phyloP scores from a whole-genome alignment of 2,797 vertebrate species.

The Acestrorhynchus altus region DNA sequence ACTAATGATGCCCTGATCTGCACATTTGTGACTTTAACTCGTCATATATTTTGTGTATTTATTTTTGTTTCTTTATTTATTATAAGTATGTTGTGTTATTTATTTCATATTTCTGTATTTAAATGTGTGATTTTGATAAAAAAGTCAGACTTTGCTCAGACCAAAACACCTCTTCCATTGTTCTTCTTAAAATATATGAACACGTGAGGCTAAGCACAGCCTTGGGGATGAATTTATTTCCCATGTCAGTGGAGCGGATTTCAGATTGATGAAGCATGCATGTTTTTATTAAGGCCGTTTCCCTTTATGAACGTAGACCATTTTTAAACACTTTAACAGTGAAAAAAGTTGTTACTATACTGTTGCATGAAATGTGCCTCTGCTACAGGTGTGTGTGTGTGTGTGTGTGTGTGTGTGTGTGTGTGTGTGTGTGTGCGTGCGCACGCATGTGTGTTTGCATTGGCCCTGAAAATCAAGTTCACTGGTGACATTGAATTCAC shows the following conservation, averaged over 20 bases:
- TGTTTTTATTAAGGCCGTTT: slow-evolving; percentile 25
- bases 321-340: slow-evolving; percentile 17
- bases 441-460: slow-evolving; percentile 27
- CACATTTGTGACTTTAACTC: neutral
- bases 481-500: slow-evolving; percentile 54
- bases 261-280: neutral
- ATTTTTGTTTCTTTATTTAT: slow-evolving; percentile 44
- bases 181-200: neutral
- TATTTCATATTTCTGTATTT: slow-evolving; percentile 38
- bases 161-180: neutral
- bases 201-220: neutral
- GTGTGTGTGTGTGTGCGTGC: slow-evolving; percentile 39
- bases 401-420: slow-evolving; percentile 23
- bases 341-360: slow-evolving; percentile 12
- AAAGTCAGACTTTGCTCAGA: neutral
- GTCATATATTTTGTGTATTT: slow-evolving; percentile 47
- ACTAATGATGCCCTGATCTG: slow-evolving; percentile 3
- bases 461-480: slow-evolving; percentile 36
- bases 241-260: slow-evolving; percentile 22
- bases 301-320: slow-evolving; percentile 20
- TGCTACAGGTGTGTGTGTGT: slow-evolving; percentile 40
- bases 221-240: slow-evolving; percentile 12
- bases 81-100: slow-evolving; percentile 15
- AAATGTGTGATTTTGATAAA: neutral
- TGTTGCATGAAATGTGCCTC: neutral